Evolutionary conservation across 53 echinoderm and acorn worm species (phyloP), one percentile per base, ranked within the genome.

Genomic region (Holothuria leucospilota): DNA sequence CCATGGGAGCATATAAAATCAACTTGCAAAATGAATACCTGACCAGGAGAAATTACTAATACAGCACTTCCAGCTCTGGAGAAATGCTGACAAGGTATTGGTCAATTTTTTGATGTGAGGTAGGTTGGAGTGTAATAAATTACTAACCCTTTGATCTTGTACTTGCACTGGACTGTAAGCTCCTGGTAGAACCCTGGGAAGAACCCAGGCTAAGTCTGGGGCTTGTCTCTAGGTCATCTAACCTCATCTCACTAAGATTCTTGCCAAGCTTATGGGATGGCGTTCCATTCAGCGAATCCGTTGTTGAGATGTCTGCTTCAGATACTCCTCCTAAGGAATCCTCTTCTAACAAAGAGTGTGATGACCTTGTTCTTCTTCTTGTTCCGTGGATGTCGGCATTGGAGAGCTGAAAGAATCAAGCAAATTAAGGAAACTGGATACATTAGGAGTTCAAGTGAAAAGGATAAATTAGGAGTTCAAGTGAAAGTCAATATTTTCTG

Each of bases 221-320:
- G 41, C 85, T 69, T 59, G 85, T 81, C 59, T 87, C 69, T 28
- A 95, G 91, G 62, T 95, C 96, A 29, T 91, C 93, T 38, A 95
- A 46, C 51, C 84, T 61, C 25, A 95, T 87, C 52, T 85, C 91
- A 42, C 90, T 89, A 14, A 85, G 85, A 29, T 95, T 83, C 29
- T 39, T 26, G 21, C 65, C 68, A 2, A 64, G 65, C 24, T 38
- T 83, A 2, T 49, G 65, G 25, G 84, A 38, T 4, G 65, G 84
- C 0, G 84, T 66, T 20, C 84, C 84, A 30, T 81, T 81, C 28
- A 81, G 11, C 21, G 81, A 81, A 60, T 81, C 81, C 4, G 67
- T 15, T 14, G 68, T 18, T 42, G 67, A 83, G 41, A 42, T 24
- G 68, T 83, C 84, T 7, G 80, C 59, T 0, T 80, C 80, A 20